Evolutionary conservation across 1,140 invertebrate species (phyloP), one percentile per base, ranked within the genome.

Genomic region (Lethocerus indicus): DNA sequence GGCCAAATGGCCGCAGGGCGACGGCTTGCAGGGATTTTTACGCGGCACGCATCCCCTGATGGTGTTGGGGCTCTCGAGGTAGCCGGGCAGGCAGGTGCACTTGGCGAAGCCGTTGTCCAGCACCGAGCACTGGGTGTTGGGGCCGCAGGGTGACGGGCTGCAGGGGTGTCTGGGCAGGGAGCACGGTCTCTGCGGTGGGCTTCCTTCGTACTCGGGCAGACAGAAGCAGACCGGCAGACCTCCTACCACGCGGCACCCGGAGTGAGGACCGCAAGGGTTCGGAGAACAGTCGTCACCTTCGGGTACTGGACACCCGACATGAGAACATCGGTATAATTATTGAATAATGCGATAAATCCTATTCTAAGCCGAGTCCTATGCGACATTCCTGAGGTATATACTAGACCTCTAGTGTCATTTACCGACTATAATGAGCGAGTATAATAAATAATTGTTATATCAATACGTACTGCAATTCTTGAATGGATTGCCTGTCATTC

Each of bases 401-500:
- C n/a, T n/a, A n/a, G n/a, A n/a, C n/a, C n/a, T n/a, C n/a, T n/a
- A n/a, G n/a, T n/a, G n/a, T n/a, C n/a, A n/a, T n/a, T n/a, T n/a
- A n/a, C n/a, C n/a, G n/a, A 37, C 36, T 43, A 27, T 26, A 53
- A 18, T 36, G 41, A 18, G 28, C 21, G 16, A 43, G 12, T 28
- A 20, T 14, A 37, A 24, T 45, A 25, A 44, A 27, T 3, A 45
- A 45, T 18, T 40, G 24, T 0, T 3, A 20, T 23, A 18, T 47
- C 39, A 49, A 57, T 61, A 87, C 83, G 74, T 76, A 90, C 86
- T 87, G 71, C 87, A 91, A 67, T 81, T 84, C 53, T 83, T 76
- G 60, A 90, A 91, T 13, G 88, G 88, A 74, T 90, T 89, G 65
- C 88, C 87, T 12, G 87, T 91, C 47, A 84, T 69, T 55, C 86